Evolutionary conservation across 1,140 invertebrate species (phyloP), one percentile per base, ranked within the genome.

Genomic region (Charaxes varanes): DNA sequence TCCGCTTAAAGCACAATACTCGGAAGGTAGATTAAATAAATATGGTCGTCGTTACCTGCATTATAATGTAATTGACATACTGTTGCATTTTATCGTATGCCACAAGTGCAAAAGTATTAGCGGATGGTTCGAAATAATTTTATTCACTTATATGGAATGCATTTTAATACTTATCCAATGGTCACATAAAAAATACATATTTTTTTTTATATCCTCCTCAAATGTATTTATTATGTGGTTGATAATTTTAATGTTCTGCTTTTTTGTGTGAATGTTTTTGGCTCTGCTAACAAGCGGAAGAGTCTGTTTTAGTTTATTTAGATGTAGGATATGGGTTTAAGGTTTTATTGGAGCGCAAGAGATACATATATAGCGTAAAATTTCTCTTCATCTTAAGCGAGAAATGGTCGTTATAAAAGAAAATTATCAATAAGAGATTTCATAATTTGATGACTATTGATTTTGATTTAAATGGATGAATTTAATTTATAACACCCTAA

Each of bases 11-110:
- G n/a, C n/a, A n/a, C n/a, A n/a, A n/a, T n/a, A n/a, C n/a, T n/a
- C n/a, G n/a, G n/a, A n/a, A n/a, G n/a, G n/a, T n/a, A n/a, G n/a
- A n/a, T n/a, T n/a, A n/a, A n/a, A n/a, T n/a, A n/a, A n/a, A n/a
- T n/a, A n/a, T n/a, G n/a, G n/a, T n/a, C n/a, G n/a, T n/a, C 12
- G 10, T 30, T 30, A 15, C 27, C 13, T 7, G 16, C 27, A n/a
- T 15, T 30, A 30, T n/a, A n/a, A 30, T 30, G 27, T 30, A 15
- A 15, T 15, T 15, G 27, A n/a, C 27, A 30, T 15, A 15, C 27
- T 16, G n/a, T 15, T 6, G 16, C 27, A 30, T 30, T 15, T 30
- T 30, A 15, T 30, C 27, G 6, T 16, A 15, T 30, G 27, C 14
- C 27, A 30, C 14, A 30, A 30, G 27, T n/a, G 8, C 1, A 15